phyloP scores from a whole-genome alignment of 2,888 invertebrate species.

The Athrips mouffetella region DNA sequence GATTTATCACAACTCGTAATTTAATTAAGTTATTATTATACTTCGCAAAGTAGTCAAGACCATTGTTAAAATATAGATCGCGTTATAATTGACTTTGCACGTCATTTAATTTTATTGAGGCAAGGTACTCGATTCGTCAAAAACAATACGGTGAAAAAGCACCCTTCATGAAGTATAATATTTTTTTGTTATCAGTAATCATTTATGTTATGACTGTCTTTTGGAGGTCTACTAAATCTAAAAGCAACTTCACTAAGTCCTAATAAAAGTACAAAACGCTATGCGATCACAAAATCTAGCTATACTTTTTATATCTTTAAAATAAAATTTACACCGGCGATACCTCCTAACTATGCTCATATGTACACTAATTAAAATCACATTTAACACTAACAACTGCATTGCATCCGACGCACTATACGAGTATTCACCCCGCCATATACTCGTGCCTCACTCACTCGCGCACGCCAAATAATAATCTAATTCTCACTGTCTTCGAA shows the following conservation, averaged over 20 bases:
- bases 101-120: slow-evolving; percentile 18
- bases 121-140: slow-evolving; percentile 29
- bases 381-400: slow-evolving; percentile 52
- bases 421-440: background rate
- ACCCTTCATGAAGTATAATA: slow-evolving; percentile 22
- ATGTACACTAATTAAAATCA: slow-evolving; percentile 74
- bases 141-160: slow-evolving; percentile 21
- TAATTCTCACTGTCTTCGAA: too few relatives aligned
- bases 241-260: slow-evolving; percentile 39
- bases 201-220: slow-evolving; percentile 26
- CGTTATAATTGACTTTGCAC: slow-evolving; percentile 3
- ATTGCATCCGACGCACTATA: slow-evolving; percentile 17
- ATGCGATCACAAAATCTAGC: slow-evolving; percentile 72
- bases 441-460: too few relatives aligned
- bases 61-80: background rate
- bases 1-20: slow-evolving; percentile 7
- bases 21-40: slow-evolving; percentile 1
- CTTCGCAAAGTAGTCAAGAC: background rate
- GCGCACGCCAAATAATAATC: too few relatives aligned
- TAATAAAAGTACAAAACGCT: slow-evolving; percentile 68
- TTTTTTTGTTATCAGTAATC: background rate
- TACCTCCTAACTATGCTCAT: slow-evolving; percentile 60
- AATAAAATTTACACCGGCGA: slow-evolving; percentile 72
- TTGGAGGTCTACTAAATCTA: slow-evolving; percentile 37
- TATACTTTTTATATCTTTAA: slow-evolving; percentile 58